phyloP scores from a whole-genome alignment of 2,888 invertebrate genomes.

The Seladonia tumulorum region DNA sequence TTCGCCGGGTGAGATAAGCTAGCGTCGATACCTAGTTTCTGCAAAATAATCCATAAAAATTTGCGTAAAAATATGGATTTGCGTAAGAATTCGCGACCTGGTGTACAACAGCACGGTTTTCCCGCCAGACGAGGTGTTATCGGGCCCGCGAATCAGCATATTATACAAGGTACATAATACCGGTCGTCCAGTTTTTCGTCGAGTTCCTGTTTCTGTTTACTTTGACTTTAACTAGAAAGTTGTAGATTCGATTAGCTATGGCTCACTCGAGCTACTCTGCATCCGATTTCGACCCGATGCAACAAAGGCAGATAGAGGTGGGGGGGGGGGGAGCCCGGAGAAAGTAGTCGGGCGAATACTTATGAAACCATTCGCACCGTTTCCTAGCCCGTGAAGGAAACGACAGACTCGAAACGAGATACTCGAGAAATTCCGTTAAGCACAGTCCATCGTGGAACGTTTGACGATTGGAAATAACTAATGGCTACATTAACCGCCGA shows the following conservation, averaged over 20 bases:
- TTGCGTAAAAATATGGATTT: neutral
- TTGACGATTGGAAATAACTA: neutral
- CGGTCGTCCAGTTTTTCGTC: neutral
- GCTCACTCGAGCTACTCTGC: neutral
- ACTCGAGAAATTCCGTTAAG: constrained; percentile 22
- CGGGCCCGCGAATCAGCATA: neutral
- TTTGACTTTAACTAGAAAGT: neutral
- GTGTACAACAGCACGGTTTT: neutral
- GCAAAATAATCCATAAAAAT: neutral
- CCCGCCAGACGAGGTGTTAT: neutral
- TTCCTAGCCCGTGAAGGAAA: constrained; percentile 37
- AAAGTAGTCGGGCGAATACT: constrained; percentile 54
- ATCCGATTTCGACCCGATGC: constrained; percentile 29
- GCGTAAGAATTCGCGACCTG: neutral
- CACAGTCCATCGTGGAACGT: neutral
- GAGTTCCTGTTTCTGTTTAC: neutral
- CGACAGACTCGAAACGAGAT: constrained; percentile 29
- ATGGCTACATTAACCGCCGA: neutral
- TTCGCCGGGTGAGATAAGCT: no score
- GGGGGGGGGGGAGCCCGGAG: constrained; percentile 28
- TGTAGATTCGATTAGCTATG: neutral
- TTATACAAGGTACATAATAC: neutral
- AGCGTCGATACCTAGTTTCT: neutral
- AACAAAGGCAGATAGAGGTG: constrained; percentile 44
- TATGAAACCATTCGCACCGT: constrained; percentile 54